Base-by-base conservation (phyloP, 2,888 invertebrate genomes). In the Chelonus formosanus region DNA sequence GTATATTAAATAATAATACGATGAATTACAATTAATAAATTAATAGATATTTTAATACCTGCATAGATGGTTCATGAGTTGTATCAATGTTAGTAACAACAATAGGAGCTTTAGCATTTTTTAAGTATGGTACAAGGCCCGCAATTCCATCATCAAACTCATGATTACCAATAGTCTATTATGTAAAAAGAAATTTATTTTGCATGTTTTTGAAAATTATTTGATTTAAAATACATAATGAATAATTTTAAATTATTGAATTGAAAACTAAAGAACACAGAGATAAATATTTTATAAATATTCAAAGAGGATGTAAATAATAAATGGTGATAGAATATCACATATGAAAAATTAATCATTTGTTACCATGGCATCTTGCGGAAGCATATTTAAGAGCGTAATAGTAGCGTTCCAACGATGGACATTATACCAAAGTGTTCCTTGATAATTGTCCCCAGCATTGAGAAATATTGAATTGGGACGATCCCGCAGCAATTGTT, bases 381-480 rank as follows among this genome's bases (percentile, higher is more conserved):
- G 89, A 61, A 94, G 78, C 74, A 89, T 83, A 78, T 94, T 94
- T 84, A 94, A 88, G 75, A 95, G 92, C 74, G 90, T 80, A 60
- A 91, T 89, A 0, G 92, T 92, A 0, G 91, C 89, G 72, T 90
- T 90, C 90, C 91, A 92, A 74, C 89, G 88, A n/a, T 90, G 87
- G 4, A 92, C 76, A 20, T 90, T 90, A 77, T 93, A 94, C 92
- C 93, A 95, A n/a, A 93, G 86, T 0, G 94, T 94, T 0, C 95
- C 95, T 80, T 94, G 93, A 80, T 90, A 95, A 79, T 91, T 91
- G 82, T 95, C 95, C 0, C 95, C 95, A 0, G 91, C 94, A 78
- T 94, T 93, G 63, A 95, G 83, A 44, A 93, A 88, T 31, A 95
- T 81, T 0, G 91, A 86, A 68, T 91, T 86, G 1, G 85, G 77